These are phyloP conservation scores for Neolamprologus longior DNA, from an alignment of 2,113 vertebrate species.

Conservation along the genomic window DNA sequence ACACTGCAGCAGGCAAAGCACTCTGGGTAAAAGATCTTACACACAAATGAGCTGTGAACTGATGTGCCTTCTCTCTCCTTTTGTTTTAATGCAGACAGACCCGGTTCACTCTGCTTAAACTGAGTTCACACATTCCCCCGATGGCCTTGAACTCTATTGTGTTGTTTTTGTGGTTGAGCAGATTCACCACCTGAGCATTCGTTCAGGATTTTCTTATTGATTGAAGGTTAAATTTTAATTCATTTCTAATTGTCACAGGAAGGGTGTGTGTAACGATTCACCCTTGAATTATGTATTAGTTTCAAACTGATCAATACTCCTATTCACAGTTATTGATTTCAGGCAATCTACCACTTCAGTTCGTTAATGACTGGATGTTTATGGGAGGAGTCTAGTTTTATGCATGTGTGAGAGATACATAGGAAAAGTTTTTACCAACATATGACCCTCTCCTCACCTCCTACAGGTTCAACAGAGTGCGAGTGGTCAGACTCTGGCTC, in stretches of 20 bases:
- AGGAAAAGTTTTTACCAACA: neutral
- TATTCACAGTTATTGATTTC: conserved; percentile 29
- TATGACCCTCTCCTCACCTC: neutral
- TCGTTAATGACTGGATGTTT: neutral
- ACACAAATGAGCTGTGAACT: neutral
- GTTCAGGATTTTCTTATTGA: conserved; percentile 28
- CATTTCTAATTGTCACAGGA: conserved; percentile 41
- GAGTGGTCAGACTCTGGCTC: conserved; percentile 92
- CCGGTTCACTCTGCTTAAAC: neutral
- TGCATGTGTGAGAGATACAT: neutral
- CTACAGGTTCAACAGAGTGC: conserved; percentile 83
- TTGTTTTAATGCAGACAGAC: neutral
- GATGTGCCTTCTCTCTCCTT: neutral
- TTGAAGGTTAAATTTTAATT: conserved; percentile 33
- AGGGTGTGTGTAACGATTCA: conserved; percentile 19
- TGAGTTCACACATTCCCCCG: neutral
- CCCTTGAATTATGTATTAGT: conserved; percentile 37
- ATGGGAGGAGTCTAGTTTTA: neutral
- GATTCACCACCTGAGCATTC: neutral
- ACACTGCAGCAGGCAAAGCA: conserved; percentile 83
- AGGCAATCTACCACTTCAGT: neutral
- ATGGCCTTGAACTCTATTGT: neutral
- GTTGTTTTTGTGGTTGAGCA: conserved; percentile 3
- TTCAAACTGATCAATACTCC: conserved; percentile 39
- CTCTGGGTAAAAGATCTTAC: conserved; percentile 75